Conservation (phyloP, 1,140 invertebrate species). For the Drosophila ogumai region DNA sequence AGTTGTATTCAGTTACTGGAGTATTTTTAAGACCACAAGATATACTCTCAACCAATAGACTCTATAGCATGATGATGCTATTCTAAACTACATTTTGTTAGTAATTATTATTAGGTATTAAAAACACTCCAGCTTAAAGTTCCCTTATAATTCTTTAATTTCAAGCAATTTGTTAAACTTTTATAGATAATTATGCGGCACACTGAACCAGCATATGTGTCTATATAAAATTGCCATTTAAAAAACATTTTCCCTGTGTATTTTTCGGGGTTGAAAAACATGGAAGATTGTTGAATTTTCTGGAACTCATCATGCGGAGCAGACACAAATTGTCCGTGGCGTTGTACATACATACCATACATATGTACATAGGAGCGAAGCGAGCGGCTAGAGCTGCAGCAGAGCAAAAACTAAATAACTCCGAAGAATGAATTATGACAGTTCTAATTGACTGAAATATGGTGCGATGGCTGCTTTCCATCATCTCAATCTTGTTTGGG, state of each 20-base stretch:
- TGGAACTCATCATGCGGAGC: constrained; percentile 82
- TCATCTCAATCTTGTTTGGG: constrained; percentile 58
- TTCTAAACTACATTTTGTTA: too few species aligned
- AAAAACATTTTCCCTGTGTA: constrained; percentile 38
- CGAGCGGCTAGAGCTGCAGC: constrained; percentile 19
- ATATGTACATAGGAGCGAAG: constrained; percentile 1
- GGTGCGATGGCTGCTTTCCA: constrained; percentile 83
- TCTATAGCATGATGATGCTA: too few species aligned
- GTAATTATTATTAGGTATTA: too few species aligned
- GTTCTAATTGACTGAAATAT: constrained; percentile 85
- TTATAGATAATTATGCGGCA: constrained; percentile 25
- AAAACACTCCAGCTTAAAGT: background rate
- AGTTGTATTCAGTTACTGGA: background rate
- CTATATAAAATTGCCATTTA: constrained; percentile 37
- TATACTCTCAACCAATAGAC: too few species aligned
- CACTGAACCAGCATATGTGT: background rate
- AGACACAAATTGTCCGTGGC: constrained; percentile 69
- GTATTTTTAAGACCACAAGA: too few species aligned
- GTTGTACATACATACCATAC: constrained; percentile 19
- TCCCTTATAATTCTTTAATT: background rate
- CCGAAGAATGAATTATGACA: constrained; percentile 84
- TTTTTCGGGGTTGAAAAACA: constrained; percentile 41
- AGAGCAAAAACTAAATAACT: constrained; percentile 75
- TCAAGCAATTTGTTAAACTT: background rate
- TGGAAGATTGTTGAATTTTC: constrained; percentile 80